Evolutionary conservation across 2,113 vertebrate species (phyloP), one percentile per base, ranked within the genome.

Genomic region (Urocynchramus pylzowi): DNA sequence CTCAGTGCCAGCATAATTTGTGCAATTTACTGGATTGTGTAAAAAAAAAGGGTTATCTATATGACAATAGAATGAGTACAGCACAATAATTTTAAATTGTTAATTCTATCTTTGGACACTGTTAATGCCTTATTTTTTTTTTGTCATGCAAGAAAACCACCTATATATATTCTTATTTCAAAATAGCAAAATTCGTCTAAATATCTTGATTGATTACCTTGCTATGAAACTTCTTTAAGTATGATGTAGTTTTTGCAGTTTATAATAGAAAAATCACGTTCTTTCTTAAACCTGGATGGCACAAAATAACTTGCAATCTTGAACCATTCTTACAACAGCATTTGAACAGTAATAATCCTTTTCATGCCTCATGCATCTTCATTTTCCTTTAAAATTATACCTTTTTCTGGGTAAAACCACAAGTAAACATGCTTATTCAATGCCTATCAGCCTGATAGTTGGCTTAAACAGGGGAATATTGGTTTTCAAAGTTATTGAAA

Each of bases 331-430:
- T 92, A 67, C 42, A 16, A 87, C 60, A 78, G 19, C 87, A 47
- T 97, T 95, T 87, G 57, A 97, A 96, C 47, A 91, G 76, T 91
- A 96, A 97, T 96, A 95, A 88, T 84, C 63, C 30, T 84, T 95
- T 94, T 96, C 64, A 53, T 75, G 82, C 93, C 64, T 88, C 65
- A 76, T 67, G 28, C 42, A 87, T 91, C 24, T 59, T 95, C 35
- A 84, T 96, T 97, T 97, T 96, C n/a, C 52, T 89, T 70, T 94
- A 44, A 97, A 97, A 96, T 89, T 5, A 84, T 93, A 88, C 13
- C 28, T 63, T 94, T 96, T 87, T 30, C 73, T 94, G 8, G 73
- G 52, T 83, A 95, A 94, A 97, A 97, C 68, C 83, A 90, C 44
- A 93, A 53, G 52, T 88, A 96, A 97, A 92, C 65, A 95, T 85